These are phyloP conservation scores for Anser cygnoides DNA, from an alignment of 2,113 vertebrate genomes.

Conservation along the genomic window DNA sequence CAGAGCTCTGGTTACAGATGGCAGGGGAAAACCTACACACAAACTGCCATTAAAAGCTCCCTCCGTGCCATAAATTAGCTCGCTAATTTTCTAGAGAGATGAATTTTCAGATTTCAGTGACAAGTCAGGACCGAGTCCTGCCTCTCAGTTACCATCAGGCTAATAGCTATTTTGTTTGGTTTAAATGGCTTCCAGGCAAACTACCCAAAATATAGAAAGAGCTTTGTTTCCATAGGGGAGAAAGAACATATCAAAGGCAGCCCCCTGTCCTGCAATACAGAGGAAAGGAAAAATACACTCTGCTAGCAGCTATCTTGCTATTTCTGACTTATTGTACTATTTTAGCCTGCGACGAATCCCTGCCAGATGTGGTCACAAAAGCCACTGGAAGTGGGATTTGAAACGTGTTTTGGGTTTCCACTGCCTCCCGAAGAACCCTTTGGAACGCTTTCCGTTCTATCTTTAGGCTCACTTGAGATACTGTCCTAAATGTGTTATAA, in stretches of 20 bases:
- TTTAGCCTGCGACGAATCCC: background rate
- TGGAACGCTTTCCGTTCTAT: no score
- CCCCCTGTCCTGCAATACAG: background rate
- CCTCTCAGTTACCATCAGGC: background rate
- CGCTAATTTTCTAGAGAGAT: background rate
- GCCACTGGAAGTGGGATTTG: no score
- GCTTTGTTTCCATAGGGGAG: background rate
- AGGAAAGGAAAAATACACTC: background rate
- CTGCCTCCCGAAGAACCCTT: no score
- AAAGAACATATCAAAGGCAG: background rate
- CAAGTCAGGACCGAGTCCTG: accelerated
- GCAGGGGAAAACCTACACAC: background rate
- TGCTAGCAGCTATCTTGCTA: background rate
- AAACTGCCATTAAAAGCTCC: background rate
- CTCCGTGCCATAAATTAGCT: background rate
- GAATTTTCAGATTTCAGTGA: background rate
- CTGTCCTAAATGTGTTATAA: background rate
- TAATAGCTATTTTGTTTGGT: background rate
- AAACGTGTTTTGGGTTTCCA: no score
- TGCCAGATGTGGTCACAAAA: no score
- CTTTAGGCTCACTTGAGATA: background rate
- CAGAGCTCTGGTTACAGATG: background rate
- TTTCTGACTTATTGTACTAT: background rate
- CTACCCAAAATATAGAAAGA: background rate
- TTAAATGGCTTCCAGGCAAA: background rate